These are phyloP conservation scores for Melinopterus prodromus DNA, from an alignment of 2,888 invertebrate species.

Conservation along the genomic window DNA sequence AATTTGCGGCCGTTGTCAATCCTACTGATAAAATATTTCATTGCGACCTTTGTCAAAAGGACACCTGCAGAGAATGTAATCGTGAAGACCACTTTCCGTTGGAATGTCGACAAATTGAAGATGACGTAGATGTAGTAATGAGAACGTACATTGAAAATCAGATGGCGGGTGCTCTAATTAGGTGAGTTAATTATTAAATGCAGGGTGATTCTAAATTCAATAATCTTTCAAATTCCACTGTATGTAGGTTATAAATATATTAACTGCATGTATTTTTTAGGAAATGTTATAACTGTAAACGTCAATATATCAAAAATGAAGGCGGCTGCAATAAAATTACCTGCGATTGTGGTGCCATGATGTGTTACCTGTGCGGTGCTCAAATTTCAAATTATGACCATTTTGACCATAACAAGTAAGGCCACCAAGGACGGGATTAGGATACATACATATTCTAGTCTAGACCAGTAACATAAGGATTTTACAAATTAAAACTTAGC, in stretches of 20 bases:
- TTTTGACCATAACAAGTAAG: conserved; percentile 52
- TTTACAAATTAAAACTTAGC: too few relatives aligned
- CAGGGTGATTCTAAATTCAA: too few relatives aligned
- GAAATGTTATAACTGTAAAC: conserved; percentile 56
- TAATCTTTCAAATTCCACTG: too few relatives aligned
- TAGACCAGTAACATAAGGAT: too few relatives aligned
- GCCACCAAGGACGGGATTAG: too few relatives aligned
- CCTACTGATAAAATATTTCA: conserved; percentile 61
- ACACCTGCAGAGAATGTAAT: conserved; percentile 65
- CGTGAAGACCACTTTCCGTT: conserved; percentile 65
- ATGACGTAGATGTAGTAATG: conserved; percentile 59
- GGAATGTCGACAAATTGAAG: conserved; percentile 63
- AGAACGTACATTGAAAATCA: conserved; percentile 65
- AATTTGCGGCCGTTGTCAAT: conserved; percentile 62
- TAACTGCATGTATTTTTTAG: conserved; percentile 44
- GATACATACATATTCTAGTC: too few relatives aligned
- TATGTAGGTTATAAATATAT: background rate
- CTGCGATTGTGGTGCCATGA: conserved; percentile 59
- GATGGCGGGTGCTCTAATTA: conserved; percentile 63
- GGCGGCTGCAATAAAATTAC: conserved; percentile 63
- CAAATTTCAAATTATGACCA: conserved; percentile 61
- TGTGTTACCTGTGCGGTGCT: conserved; percentile 62
- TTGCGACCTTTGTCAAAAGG: conserved; percentile 66
- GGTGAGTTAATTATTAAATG: conserved; percentile 46
- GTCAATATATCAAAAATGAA: conserved; percentile 58